Evolutionary conservation across 2,888 invertebrate species (phyloP), one percentile per base, ranked within the genome.

Genomic region (Mechanitis mazaeus): DNA sequence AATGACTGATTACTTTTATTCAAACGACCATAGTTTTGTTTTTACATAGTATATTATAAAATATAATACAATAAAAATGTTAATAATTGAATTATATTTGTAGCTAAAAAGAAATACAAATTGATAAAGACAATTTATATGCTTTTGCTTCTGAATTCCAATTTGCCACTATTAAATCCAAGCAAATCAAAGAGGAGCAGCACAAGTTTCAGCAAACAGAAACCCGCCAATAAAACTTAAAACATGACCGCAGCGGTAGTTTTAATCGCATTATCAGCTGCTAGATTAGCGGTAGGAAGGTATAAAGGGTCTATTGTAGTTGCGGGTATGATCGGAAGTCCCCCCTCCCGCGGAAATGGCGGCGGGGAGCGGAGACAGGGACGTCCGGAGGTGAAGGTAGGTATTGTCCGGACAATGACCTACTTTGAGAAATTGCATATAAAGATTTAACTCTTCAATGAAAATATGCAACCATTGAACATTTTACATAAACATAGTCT

Each of bases 351-450:
- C 61, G 87, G 87, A 87, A 83, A 80, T 81, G 80, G 85, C 79
- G 86, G 88, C 81, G 81, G 80, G 78, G 81, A 80, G 78, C 86
- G 84, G 87, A 87, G 87, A 87, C 88, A 83, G 82, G 77, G 76
- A 77, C 81, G 75, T 87, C 87, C 87, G 86, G 83, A 84, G 83
- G 85, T 82, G 83, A 80, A 79, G 75, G 76, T 70, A 71, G 71
- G 77, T 75, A 74, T 79, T 75, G 71, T 66, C 71, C 77, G 79
- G 72, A 78, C 77, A 69, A 64, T 61, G 67, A 69, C 69, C 72
- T 68, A 69, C 66, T 71, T 69, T 69, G 56, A 56, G 64, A 65
- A 68, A 68, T 60, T 59, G 53, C 50, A 53, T 45, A 33, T 56
- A 45, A 31, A 45, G 42, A 45, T 57, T 35, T 9, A 56, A 50